Evolutionary conservation across 1,140 invertebrate species (phyloP), one percentile per base, ranked within the genome.

Genomic region (Macrosteles quadrilineatus): DNA sequence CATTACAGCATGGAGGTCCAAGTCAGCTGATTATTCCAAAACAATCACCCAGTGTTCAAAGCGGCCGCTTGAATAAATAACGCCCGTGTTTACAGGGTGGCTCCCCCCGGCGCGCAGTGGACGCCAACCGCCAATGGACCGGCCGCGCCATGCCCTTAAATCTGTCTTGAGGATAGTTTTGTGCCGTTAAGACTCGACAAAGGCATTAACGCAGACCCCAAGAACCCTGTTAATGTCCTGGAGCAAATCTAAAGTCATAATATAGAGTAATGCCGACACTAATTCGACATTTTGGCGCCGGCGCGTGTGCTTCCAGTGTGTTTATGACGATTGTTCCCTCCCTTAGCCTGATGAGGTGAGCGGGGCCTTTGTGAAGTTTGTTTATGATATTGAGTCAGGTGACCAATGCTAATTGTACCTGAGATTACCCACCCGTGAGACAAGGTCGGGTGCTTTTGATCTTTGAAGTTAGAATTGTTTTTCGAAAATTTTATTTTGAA

Each of bases 171-270:
- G 25, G 55, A 59, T 59, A 59, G 55, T 59, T 59, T 59, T 27
- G 21, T 9, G 55, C 55, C 2, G 23, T 59, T 59, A 59, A 30
- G 55, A n/a, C 23, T 50, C 25, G 4, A 14, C 32, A 4, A 3
- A 12, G 55, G 27, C 55, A 59, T 30, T 59, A 59, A 59, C 2
- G 21, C 21, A 29, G 55, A 59, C 55, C 55, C 55, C 55, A 59
- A 59, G 23, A 59, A 59, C 55, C 11, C 23, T 27, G 55, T 50
- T 59, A 59, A 59, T 59, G 25, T 25, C 27, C 55, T 59, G 55
- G 23, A 59, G 23, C 55, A 59, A 59, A 59, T 59, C 27, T 30
- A 59, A 21, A 59, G 55, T 59, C 55, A 59, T 59, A 59, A 59
- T 59, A 59, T 14, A 59, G 27, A 59, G 25, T 59, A 30, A 59